phyloP scores from a whole-genome alignment of 2,113 vertebrate species.

The Pantherophis guttatus region DNA sequence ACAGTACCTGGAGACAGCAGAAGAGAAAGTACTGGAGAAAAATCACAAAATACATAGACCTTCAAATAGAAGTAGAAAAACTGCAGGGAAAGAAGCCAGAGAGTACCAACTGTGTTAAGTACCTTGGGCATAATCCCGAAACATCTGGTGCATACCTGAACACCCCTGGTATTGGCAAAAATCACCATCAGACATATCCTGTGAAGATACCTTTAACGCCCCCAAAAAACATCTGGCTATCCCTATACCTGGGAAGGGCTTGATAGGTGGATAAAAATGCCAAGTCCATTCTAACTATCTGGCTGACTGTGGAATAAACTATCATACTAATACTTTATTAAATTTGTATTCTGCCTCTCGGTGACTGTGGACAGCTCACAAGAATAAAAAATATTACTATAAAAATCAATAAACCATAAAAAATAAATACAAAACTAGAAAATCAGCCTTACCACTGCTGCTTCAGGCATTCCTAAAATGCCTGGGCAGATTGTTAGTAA shows the following conservation, averaged over 20 bases:
- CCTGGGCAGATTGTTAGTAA: not conserved
- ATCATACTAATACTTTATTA: not conserved
- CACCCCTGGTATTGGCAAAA: not conserved
- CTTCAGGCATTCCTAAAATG: not conserved
- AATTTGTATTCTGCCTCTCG: not conserved
- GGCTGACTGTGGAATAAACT: not conserved
- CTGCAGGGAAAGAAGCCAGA: not conserved
- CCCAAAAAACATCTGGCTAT: not conserved
- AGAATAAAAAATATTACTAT: not conserved
- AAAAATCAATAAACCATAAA: not conserved
- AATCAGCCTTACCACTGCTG: not conserved
- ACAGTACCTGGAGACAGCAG: not conserved
- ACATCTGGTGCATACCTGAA: not conserved
- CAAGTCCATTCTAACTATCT: not conserved
- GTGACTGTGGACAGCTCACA: not conserved
- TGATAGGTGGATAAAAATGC: not conserved
- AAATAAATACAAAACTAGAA: not conserved
- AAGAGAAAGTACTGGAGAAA: not conserved
- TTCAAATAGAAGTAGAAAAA: not conserved
- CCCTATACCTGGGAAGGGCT: not conserved
- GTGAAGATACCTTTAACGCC: not conserved
- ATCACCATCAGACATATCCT: not conserved
- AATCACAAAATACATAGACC: not conserved
- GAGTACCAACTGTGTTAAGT: not conserved
- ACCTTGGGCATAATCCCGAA: not conserved